phyloP scores from a whole-genome alignment of 2,797 vertebrate genomes.

The Paramormyrops hopkinsi region DNA sequence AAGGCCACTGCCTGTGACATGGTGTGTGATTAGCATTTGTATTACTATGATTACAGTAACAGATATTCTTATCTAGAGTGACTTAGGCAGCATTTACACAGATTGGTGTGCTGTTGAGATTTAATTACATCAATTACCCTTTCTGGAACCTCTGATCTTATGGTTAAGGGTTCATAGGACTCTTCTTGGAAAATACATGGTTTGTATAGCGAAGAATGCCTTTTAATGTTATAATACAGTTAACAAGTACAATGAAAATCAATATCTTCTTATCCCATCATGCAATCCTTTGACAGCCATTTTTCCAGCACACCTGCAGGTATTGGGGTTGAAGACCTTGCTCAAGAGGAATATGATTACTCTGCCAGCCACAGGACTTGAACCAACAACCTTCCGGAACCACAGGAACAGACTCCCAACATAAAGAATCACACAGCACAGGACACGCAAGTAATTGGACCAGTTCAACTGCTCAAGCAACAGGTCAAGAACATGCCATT shows the following conservation, averaged over 20 bases:
- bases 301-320: neutral
- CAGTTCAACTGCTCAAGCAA: neutral
- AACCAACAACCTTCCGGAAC: neutral
- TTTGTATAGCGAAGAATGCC: neutral
- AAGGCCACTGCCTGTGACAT: neutral
- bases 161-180: neutral
- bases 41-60: neutral
- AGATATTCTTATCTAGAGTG: neutral
- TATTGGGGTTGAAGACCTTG: neutral
- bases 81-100: neutral
- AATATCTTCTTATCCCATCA: neutral
- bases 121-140: neutral
- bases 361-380: neutral
- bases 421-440: neutral
- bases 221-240: neutral
- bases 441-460: neutral
- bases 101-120: neutral
- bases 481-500: slow-evolving; percentile 21
- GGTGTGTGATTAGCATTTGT: neutral
- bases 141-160: neutral
- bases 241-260: neutral
- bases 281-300: neutral
- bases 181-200: neutral
- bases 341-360: neutral
- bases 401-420: neutral